Base-by-base conservation (phyloP, 2,888 invertebrate species). In the Eudasyphora cyanicolor region DNA sequence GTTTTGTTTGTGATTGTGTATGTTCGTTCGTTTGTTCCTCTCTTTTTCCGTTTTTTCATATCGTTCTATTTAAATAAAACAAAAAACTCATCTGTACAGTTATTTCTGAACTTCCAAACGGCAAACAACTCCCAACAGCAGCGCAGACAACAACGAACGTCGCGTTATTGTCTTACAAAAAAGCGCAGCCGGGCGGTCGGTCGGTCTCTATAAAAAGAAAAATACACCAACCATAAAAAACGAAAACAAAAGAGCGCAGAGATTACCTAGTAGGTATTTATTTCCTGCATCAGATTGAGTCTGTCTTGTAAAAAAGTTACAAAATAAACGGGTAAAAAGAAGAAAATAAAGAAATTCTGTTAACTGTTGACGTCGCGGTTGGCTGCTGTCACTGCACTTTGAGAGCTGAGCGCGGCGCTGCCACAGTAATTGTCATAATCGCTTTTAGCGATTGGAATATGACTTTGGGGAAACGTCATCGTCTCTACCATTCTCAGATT, bases 21-120 rank as follows among this genome's bases (percentile, higher is more conserved):
- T 57, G 38, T 60, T 60, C 14, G 57, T 29, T 19, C 54, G 27
- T 60, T 67, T 54, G 64, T 83, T 67, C 71, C 81, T 73, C 75
- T 78, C 62, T 49, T 42, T 80, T 51, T 74, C 38, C 42, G 42
- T 70, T 76, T n/a, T n/a, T 80, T 62, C 71, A 73, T 84, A 8
- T 35, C 42, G 81, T 76, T 84, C 81, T 84, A 81, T 81, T 84
- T 84, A 79, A 76, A 80, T 83, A 75, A 79, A 76, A 75, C 42
- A 35, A 60, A 60, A 60, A 60, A 38, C 19, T 38, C 67, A 42
- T 60, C 81, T 81, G 76, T 84, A 84, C 84, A 84, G 84, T 84
- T 84, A 84, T 76, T 81, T 84, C 73, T 76, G 51, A 69, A 77
- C 83, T 78, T 84, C 71, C 75, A 76, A 67, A 71, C 73, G 78